A percentile compares a stretch with the other conserved stretches of the same genome.
These are phyloP conservation scores for Pachyseris speciosa DNA, from an alignment of 64 coral and sea anemone species.

Conservation along the genomic window DNA sequence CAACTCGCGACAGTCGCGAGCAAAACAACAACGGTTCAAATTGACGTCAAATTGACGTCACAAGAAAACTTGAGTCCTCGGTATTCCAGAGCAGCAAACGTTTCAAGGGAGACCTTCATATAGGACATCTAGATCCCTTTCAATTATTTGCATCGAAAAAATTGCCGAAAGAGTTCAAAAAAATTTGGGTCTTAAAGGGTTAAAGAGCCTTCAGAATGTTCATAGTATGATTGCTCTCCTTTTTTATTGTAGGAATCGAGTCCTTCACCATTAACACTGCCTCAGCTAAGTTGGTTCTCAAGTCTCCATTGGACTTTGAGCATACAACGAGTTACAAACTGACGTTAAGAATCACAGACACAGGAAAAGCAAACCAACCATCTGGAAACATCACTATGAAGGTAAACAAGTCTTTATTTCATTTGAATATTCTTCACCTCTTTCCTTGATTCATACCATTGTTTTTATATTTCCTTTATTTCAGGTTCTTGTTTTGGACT, in stretches of 20 bases:
- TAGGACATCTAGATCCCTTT: no score
- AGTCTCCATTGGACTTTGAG: constrained; percentile 75
- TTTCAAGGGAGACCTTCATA: no score
- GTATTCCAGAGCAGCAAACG: no score
- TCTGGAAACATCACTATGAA: constrained; percentile 78
- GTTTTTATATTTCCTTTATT: neutral
- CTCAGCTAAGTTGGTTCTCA: constrained; percentile 68
- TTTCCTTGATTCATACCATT: neutral
- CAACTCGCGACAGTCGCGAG: no score
- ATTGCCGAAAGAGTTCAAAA: no score
- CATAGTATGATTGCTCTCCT: neutral
- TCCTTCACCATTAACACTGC: constrained; percentile 60
- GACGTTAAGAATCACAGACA: constrained; percentile 77
- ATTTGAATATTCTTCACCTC: neutral
- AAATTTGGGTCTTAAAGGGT: no score
- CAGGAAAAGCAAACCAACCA: neutral
- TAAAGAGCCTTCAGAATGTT: no score
- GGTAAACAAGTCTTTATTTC: neutral
- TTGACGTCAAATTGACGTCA: no score
- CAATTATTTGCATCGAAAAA: no score
- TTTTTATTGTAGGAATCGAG: neutral
- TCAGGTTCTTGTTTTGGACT: constrained; percentile 88
- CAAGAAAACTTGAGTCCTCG: no score
- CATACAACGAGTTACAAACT: constrained; percentile 68
- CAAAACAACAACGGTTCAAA: no score